A percentile compares a stretch with the other conserved stretches of the same genome.
These are phyloP conservation scores for Psylliodes chrysocephalus DNA, from an alignment of 2,888 invertebrate genomes.

Conservation along the genomic window DNA sequence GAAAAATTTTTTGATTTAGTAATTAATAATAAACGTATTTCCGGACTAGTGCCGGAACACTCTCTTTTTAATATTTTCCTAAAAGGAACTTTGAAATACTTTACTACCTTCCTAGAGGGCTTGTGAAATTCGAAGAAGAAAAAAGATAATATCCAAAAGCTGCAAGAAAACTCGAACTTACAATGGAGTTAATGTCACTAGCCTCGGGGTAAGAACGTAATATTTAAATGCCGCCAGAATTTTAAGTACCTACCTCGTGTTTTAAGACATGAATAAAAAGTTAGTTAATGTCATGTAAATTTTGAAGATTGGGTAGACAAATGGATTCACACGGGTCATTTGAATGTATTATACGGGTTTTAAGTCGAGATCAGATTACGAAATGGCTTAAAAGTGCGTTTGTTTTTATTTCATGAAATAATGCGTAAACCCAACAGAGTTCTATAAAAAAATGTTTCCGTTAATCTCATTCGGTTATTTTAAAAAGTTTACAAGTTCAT, in stretches of 20 bases:
- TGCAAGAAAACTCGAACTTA: slow-evolving; percentile 1
- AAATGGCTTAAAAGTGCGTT: slow-evolving; percentile 10
- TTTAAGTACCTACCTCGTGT: slow-evolving; percentile 28
- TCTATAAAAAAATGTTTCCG: too few relatives aligned
- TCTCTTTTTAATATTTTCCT: not conserved
- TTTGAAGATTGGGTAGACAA: slow-evolving; percentile 33
- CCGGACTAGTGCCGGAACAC: too few relatives aligned
- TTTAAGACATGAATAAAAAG: slow-evolving; percentile 41
- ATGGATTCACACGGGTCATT: slow-evolving; percentile 39
- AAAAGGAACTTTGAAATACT: slow-evolving; percentile 2
- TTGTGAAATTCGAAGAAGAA: slow-evolving; percentile 2
- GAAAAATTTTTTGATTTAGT: too few relatives aligned
- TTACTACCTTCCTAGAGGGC: not conserved
- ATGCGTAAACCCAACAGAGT: too few relatives aligned
- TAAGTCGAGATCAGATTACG: slow-evolving; percentile 27
- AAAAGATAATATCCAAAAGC: slow-evolving; percentile 1
- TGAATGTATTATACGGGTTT: slow-evolving; percentile 33
- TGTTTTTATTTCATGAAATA: slow-evolving; percentile 17
- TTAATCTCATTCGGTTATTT: too few relatives aligned
- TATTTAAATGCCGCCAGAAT: slow-evolving; percentile 33
- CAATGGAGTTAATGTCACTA: slow-evolving; percentile 10
- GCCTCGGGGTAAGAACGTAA: slow-evolving; percentile 15
- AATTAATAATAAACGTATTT: too few relatives aligned
- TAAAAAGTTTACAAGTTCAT: too few relatives aligned
- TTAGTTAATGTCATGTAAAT: slow-evolving; percentile 42